phyloP scores from a whole-genome alignment of 2,888 invertebrate genomes.

The Agriopis aurantiaria region DNA sequence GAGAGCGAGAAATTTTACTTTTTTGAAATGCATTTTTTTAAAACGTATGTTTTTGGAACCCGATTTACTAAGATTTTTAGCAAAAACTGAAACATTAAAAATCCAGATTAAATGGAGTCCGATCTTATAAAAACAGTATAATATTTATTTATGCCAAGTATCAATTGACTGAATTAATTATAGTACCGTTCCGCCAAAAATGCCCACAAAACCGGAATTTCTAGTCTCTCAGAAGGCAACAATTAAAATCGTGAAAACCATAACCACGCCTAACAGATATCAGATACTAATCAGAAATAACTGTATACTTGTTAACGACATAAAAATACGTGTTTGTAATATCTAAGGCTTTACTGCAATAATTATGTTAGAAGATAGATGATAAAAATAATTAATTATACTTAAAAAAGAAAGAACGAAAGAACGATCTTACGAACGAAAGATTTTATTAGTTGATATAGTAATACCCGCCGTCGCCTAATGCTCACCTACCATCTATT shows the following conservation, averaged over 20 bases:
- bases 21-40: too few species aligned
- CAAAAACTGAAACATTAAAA: too few species aligned
- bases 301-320: slow-evolving; percentile 40
- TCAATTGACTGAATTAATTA: slow-evolving; percentile 9
- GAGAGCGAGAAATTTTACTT: too few species aligned
- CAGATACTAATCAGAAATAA: slow-evolving; percentile 48
- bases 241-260: slow-evolving; percentile 51
- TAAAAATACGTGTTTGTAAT: slow-evolving; percentile 21
- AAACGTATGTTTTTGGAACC: too few species aligned
- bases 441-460: too few species aligned
- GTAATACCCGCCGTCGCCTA: too few species aligned
- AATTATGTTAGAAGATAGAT: slow-evolving; percentile 10
- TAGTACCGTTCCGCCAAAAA: slow-evolving; percentile 21
- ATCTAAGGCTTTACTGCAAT: slow-evolving; percentile 23
- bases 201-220: slow-evolving; percentile 47
- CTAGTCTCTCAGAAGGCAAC: slow-evolving; percentile 45
- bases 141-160: slow-evolving; percentile 4
- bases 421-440: too few species aligned
- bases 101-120: too few species aligned
- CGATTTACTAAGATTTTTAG: too few species aligned
- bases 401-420: too few species aligned
- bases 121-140: too few species aligned
- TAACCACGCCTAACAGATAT: slow-evolving; percentile 54
- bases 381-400: not conserved
- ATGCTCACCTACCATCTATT: too few species aligned